phyloP scores from a whole-genome alignment of 2,797 vertebrate genomes.

The Crocidura indochinensis region DNA sequence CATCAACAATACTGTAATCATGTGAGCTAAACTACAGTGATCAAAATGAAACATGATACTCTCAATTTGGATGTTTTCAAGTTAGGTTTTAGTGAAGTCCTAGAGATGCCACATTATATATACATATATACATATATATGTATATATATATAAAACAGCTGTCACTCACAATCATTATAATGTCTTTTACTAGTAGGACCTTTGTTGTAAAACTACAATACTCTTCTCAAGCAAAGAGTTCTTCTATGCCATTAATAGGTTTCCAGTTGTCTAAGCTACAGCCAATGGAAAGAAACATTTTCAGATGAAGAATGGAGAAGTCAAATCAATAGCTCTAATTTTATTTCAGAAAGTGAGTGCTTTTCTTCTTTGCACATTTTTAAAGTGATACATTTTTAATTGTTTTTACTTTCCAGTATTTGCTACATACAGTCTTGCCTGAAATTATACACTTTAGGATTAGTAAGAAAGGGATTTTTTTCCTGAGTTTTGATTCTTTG shows the following conservation, averaged over 20 bases:
- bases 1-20: too few species aligned
- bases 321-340: background rate
- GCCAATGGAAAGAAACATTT: background rate
- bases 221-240: background rate
- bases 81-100: background rate
- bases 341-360: constrained; percentile 17
- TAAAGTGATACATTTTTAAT: too few species aligned
- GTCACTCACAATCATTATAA: background rate
- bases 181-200: too few species aligned
- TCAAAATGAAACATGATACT: background rate
- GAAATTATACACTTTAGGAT: too few species aligned
- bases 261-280: background rate
- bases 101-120: background rate
- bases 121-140: too few species aligned
- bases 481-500: background rate
- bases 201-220: background rate
- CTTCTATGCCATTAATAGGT: background rate
- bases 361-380: background rate
- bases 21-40: too few species aligned
- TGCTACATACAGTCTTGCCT: too few species aligned
- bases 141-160: background rate
- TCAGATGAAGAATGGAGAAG: background rate
- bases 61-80: background rate
- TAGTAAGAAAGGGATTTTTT: too few species aligned
- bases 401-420: too few species aligned